Percentiles rank a stretch among this genome's conserved stretches.
phyloP scores from a whole-genome alignment of 2,113 vertebrate species.

The Glareola pratincola region DNA sequence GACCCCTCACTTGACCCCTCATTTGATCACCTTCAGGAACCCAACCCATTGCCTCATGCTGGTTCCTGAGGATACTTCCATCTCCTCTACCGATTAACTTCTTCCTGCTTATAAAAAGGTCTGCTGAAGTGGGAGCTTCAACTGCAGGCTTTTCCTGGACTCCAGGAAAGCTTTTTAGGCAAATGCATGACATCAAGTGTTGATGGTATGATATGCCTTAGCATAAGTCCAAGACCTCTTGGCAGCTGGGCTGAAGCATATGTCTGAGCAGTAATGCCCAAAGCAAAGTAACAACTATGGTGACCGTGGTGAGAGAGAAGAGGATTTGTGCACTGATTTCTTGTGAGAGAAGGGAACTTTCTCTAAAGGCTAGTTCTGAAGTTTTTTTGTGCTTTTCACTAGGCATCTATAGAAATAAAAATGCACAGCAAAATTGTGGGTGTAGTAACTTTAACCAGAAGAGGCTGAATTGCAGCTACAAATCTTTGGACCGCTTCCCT shows the following conservation, averaged over 20 bases:
- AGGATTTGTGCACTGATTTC: neutral
- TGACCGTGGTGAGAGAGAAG: neutral
- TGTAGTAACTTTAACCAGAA: neutral
- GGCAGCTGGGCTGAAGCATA: neutral
- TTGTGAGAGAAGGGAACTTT: neutral
- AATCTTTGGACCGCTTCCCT: slow-evolving; percentile 19
- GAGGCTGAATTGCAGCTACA: slow-evolving; percentile 6
- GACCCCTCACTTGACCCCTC: too few species aligned
- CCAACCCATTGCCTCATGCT: rapidly evolving
- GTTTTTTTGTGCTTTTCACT: neutral
- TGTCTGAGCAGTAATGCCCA: neutral
- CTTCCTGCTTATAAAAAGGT: neutral
- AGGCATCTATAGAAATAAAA: neutral
- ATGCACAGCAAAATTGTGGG: neutral
- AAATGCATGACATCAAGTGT: neutral
- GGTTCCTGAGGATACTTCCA: neutral
- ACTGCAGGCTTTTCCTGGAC: neutral
- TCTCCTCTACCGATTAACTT: neutral
- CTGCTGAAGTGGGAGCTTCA: neutral
- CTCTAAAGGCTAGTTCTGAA: neutral
- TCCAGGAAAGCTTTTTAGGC: neutral
- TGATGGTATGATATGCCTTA: neutral
- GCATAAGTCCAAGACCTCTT: neutral
- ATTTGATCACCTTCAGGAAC: neutral
- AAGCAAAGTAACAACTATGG: neutral